Conservation (phyloP, 2,797 vertebrate genomes). For the Anguilla anguilla region DNA sequence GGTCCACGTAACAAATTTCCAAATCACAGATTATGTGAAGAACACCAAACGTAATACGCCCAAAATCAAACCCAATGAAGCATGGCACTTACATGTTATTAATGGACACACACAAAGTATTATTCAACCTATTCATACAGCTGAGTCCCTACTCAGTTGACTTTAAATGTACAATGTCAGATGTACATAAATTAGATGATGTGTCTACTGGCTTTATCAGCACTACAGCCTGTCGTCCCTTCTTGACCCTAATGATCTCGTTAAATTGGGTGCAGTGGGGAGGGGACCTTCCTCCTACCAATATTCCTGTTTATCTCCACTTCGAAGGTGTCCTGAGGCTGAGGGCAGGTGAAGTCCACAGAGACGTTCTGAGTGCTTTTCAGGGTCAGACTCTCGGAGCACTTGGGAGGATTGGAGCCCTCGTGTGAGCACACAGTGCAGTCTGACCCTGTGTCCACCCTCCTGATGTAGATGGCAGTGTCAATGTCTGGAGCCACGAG, state of each 20-base stretch:
- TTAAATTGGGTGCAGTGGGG: background rate
- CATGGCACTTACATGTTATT: background rate
- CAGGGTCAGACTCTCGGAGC: slow-evolving; percentile 31
- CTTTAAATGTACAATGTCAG: background rate
- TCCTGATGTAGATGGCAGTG: slow-evolving; percentile 52
- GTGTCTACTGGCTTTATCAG: background rate
- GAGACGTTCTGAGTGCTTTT: background rate
- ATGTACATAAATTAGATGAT: background rate
- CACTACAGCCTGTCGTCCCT: background rate
- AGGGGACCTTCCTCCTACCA: slow-evolving; percentile 51
- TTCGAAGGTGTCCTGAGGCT: slow-evolving; percentile 59
- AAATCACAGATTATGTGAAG: slow-evolving; percentile 34
- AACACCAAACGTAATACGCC: slow-evolving; percentile 58
- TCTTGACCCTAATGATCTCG: background rate
- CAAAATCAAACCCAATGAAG: background rate
- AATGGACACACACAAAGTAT: background rate
- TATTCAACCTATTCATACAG: slow-evolving; percentile 8
- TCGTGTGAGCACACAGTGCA: slow-evolving; percentile 59
- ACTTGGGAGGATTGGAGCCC: slow-evolving; percentile 22
- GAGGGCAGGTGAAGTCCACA: slow-evolving; percentile 59
- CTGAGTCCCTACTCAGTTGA: background rate
- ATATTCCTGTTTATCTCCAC: slow-evolving; percentile 60
- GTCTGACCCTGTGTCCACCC: slow-evolving; percentile 22
- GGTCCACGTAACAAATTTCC: slow-evolving; percentile 28
- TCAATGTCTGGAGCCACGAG: slow-evolving; percentile 46